These are phyloP conservation scores for Cerceris ruficornis DNA, from an alignment of 2,888 invertebrate genomes.

Conservation along the genomic window DNA sequence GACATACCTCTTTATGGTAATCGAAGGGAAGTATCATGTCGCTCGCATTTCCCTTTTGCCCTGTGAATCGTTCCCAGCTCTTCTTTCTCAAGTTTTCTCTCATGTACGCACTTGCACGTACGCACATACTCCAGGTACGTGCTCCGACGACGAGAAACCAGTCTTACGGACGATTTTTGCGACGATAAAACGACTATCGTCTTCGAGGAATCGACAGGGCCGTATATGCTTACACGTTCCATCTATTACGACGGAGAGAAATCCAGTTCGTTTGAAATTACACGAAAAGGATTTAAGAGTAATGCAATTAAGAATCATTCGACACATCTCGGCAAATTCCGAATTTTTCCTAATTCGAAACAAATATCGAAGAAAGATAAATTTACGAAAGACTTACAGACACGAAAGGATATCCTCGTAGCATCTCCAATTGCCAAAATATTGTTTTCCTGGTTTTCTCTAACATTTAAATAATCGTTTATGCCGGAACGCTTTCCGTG, in stretches of 20 bases:
- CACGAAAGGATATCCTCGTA: not conserved
- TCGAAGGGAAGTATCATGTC: not conserved
- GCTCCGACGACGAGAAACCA: conserved; percentile 69
- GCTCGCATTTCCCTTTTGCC: conserved; percentile 8
- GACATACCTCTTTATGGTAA: not conserved
- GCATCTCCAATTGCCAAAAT: not conserved
- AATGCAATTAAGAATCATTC: too few relatives aligned
- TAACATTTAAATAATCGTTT: not conserved
- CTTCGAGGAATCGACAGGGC: conserved; percentile 69
- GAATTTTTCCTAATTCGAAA: too few relatives aligned
- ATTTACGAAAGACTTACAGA: not conserved
- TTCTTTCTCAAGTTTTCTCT: conserved; percentile 46
- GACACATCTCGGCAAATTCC: too few relatives aligned
- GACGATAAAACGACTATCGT: conserved; percentile 64
- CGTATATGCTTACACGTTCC: conserved; percentile 51
- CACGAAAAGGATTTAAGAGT: not conserved
- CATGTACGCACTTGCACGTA: conserved; percentile 51
- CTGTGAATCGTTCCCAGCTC: conserved; percentile 12
- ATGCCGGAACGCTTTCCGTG: not conserved
- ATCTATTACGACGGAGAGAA: conserved; percentile 39
- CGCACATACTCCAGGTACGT: conserved; percentile 60
- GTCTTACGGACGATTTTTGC: conserved; percentile 67
- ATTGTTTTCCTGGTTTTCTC: not conserved
- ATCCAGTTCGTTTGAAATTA: conserved; percentile 23
- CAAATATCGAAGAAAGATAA: not conserved